A percentile compares a stretch with the other conserved stretches of the same genome.
Conservation (phyloP, 2,888 invertebrate genomes). For the Archips crataeganus region DNA sequence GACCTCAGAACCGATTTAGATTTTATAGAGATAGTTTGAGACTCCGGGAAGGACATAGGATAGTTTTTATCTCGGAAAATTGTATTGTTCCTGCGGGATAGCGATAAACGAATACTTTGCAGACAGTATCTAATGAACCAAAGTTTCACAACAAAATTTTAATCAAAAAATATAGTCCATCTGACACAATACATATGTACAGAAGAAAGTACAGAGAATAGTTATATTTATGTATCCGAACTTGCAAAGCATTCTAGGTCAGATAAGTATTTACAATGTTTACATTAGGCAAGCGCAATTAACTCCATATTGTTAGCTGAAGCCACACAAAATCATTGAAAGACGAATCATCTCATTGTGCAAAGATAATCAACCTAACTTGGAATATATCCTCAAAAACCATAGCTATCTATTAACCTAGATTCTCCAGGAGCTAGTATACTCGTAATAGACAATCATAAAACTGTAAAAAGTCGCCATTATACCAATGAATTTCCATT, state of each 20-base stretch:
- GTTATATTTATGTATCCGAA: background rate
- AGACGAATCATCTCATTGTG: background rate
- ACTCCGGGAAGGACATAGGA: too few relatives aligned
- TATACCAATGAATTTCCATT: constrained; percentile 55
- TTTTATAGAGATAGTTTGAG: too few relatives aligned
- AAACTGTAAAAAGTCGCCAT: constrained; percentile 13
- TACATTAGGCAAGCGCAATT: background rate
- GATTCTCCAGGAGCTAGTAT: background rate
- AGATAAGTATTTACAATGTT: background rate
- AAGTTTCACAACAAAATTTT: too few relatives aligned
- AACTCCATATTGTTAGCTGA: background rate
- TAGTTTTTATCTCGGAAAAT: too few relatives aligned
- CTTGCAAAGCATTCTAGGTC: background rate
- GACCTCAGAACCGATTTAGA: too few relatives aligned
- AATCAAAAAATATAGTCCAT: too few relatives aligned
- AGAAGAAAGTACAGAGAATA: too few relatives aligned
- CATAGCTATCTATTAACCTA: background rate
- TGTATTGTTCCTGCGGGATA: too few relatives aligned
- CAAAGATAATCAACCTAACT: background rate
- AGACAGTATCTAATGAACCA: too few relatives aligned
- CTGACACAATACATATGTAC: too few relatives aligned
- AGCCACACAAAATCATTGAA: background rate
- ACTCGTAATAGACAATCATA: constrained; percentile 15
- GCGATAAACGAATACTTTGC: too few relatives aligned
- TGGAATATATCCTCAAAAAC: background rate